Evolutionary conservation across 2,888 invertebrate genomes (phyloP), one percentile per base, ranked within the genome.

Genomic region (Antitype chi): DNA sequence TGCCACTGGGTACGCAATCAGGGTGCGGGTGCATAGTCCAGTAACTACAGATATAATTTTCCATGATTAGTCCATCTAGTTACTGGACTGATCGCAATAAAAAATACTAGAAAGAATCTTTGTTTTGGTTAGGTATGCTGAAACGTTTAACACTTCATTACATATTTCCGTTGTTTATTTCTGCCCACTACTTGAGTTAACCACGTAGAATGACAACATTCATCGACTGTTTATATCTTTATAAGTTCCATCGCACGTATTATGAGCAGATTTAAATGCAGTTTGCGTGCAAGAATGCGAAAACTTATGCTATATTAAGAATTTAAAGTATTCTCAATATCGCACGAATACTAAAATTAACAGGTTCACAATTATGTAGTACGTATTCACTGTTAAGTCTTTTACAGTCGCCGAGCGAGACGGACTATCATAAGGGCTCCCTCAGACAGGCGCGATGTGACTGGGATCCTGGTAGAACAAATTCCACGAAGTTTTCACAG

Each of bases 221-320:
- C 25, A 32, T 47, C 1, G 43, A 25, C n/a, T 80, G 23, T 62
- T 43, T 55, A 82, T 75, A 81, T 28, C 62, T 55, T 17, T 28
- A 49, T 17, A 62, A 28, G 38, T 82, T 76, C 6, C 7, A 76
- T 52, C 47, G 4, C 62, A 63, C 38, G 76, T 73, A 59, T 32
- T 59, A 43, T 28, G 55, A 49, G 38, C 55, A 43, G 9, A 76
- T 82, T 63, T 63, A 52, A 23, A 78, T 76, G 47, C 55, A 32
- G 55, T 32, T 28, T 17, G 3, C 82, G 82, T 63, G 38, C 49
- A 63, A 49, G 38, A 78, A 63, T 63, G 62, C 23, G 25, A 20
- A 55, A 57, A n/a, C 55, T 20, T 70, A 2, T 38, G 7, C 28
- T 13, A 57, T 47, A 32, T 7, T 23, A 23, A 55, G 23, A 32